Base-by-base conservation (phyloP, 35 echinoderm and acorn worm species). In the Diadema setosum region DNA sequence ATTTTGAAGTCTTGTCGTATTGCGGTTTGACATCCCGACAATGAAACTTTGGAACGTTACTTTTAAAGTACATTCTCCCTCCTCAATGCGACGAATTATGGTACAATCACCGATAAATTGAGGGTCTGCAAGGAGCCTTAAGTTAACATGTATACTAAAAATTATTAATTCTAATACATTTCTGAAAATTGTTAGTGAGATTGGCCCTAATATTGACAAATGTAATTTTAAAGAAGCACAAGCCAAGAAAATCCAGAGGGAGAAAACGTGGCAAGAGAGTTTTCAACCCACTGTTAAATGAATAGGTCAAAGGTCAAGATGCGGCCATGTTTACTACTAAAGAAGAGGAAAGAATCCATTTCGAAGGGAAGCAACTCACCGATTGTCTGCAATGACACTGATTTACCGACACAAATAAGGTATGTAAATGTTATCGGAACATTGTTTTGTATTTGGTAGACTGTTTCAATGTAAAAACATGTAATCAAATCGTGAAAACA, bases 271-370 rank as follows among this genome's bases (percentile, higher is more conserved):
- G 63, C 16, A 67, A 4, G 26, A 67, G 9, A 27, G 63, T 15
- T 33, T 34, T 2, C 7, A 11, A 67, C 16, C 27, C 37, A 9
- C 24, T 15, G 63, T 67, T 67, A 67, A 67, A 67, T 67, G 63
- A 67, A 33, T 67, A 67, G 63, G 63, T 67, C 63, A 67, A 16
- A 67, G 63, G 63, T 67, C 63, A 67, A 33, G 63, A 67, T 67
- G 63, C 63, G 63, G 63, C 63, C 63, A 67, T 67, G 63, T 67
- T 67, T 67, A 67, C 63, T 67, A 60, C 57, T 60, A 67, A n/a
- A n/a, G n/a, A n/a, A n/a, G n/a, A n/a, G n/a, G n/a, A n/a, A n/a
- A n/a, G n/a, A n/a, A n/a, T n/a, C 63, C 8, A 67, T 15, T 67
- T 67, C 37, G 63, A 67, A 26, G 63, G 30, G 63, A 33, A 12